Base-by-base conservation (phyloP, 2,113 vertebrate genomes). In the Rousettus leschenaultii region DNA sequence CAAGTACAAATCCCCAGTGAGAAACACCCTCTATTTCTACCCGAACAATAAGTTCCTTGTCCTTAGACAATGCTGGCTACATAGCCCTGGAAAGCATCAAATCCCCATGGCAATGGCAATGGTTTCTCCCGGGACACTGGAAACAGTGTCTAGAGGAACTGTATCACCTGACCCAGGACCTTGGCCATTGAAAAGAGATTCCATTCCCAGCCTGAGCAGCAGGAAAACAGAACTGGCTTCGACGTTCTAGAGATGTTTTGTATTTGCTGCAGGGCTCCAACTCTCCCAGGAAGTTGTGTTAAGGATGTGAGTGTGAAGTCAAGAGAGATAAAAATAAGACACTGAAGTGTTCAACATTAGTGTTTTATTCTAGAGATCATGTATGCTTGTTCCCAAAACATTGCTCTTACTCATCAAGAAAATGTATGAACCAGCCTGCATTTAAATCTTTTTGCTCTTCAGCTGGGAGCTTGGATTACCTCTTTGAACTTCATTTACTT, bases 11-110 rank as follows among this genome's bases (percentile, higher is more conserved):
- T 95, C 45, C 33, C 70, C 70, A 73, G 78, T 61, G 78, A 97
- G 86, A 97, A 96, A 91, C 91, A 93, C 84, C 59, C 95, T 97
- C 70, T 96, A 33, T 97, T 96, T 94, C 93, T 95, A 55, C 16
- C 3, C 18, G 0, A 61, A 98, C 96, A 97, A 96, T 84, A 48
- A 48, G 65, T 22, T 88, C 91, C 91, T 97, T 98, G 94, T 98
- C 57, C 43, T 7, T 22, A 95, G 93, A 97, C 86, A 96, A 96
- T 96, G 86, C 89, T 80, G 94, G 93, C 96, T 43, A 43, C 96
- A 94, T 78, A 96, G 88, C 65, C 57, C 61, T 95, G 78, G 80
- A 79, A 80, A 95, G 68, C 82, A 30, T 55, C 0, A 2, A 53
- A 89, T 97, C 83, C 85, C 96, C 94, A 93, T 91, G 93, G 96